Conservation (phyloP, 2,113 vertebrate genomes). For the Nyctibius bracteatus region DNA sequence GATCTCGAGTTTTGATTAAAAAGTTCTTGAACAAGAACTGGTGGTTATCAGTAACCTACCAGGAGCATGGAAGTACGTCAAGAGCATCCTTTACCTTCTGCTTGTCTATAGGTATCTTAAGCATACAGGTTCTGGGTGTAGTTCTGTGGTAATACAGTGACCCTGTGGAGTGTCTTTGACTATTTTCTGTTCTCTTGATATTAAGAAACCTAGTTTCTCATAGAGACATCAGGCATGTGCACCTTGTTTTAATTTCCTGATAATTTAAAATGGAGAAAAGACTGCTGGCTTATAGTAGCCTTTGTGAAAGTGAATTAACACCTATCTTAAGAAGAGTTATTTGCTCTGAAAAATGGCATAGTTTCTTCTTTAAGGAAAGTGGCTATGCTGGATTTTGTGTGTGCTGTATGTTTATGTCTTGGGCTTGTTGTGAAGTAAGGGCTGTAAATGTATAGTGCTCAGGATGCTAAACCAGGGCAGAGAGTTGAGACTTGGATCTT, state of each 20-base stretch:
- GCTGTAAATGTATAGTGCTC: background rate
- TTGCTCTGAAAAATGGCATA: background rate
- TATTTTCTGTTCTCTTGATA: background rate
- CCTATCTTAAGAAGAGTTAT: background rate
- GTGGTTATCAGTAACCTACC: background rate
- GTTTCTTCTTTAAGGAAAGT: background rate
- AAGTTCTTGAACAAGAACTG: background rate
- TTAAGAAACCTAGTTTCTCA: background rate
- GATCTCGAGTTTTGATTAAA: background rate
- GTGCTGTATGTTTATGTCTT: background rate
- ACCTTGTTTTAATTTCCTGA: background rate
- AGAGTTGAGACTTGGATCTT: background rate
- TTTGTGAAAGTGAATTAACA: background rate
- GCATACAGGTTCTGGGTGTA: background rate
- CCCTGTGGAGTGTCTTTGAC: background rate
- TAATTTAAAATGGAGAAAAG: background rate
- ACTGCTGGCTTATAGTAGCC: background rate
- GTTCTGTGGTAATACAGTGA: background rate
- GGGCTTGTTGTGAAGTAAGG: background rate
- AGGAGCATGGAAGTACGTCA: background rate
- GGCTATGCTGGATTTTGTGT: background rate
- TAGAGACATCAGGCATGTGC: background rate
- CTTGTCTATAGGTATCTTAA: background rate
- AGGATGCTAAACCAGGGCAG: background rate
- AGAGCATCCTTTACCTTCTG: background rate